These are phyloP conservation scores for Lepidurus apus DNA, from an alignment of 1,140 invertebrate species.

Conservation along the genomic window DNA sequence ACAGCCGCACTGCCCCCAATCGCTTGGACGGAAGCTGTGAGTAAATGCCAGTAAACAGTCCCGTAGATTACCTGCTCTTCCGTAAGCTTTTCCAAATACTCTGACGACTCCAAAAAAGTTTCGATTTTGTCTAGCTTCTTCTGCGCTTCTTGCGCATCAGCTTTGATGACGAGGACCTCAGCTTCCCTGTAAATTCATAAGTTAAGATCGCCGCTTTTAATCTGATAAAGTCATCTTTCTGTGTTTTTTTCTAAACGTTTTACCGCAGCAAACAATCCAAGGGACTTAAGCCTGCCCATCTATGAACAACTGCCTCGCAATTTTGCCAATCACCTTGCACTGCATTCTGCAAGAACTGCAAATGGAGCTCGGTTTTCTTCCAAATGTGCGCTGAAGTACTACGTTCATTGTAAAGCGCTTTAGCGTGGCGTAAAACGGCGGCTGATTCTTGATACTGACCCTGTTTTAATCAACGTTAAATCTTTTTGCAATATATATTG, in stretches of 20 bases:
- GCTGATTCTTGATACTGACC: neutral
- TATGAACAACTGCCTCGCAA: neutral
- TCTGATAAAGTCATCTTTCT: neutral
- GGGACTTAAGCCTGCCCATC: neutral
- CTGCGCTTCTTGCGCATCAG: constrained; percentile 2
- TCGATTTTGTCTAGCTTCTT: neutral
- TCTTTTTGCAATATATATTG: neutral
- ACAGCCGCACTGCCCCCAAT: neutral
- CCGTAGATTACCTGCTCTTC: neutral
- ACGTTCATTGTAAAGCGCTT: neutral
- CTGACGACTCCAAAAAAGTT: neutral
- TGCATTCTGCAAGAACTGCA: neutral
- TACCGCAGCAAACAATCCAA: neutral
- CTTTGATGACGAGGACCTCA: neutral
- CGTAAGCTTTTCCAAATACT: neutral
- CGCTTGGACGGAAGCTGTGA: neutral
- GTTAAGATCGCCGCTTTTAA: neutral
- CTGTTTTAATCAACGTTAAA: neutral
- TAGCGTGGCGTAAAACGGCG: neutral
- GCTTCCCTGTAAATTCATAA: neutral
- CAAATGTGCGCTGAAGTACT: neutral
- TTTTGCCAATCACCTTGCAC: neutral
- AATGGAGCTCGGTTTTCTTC: neutral
- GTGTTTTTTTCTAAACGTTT: neutral
- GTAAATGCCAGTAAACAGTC: neutral